Percentiles rank a stretch among this genome's conserved stretches.
phyloP scores from a whole-genome alignment of 2,888 invertebrate species.

The Apamea sordens region DNA sequence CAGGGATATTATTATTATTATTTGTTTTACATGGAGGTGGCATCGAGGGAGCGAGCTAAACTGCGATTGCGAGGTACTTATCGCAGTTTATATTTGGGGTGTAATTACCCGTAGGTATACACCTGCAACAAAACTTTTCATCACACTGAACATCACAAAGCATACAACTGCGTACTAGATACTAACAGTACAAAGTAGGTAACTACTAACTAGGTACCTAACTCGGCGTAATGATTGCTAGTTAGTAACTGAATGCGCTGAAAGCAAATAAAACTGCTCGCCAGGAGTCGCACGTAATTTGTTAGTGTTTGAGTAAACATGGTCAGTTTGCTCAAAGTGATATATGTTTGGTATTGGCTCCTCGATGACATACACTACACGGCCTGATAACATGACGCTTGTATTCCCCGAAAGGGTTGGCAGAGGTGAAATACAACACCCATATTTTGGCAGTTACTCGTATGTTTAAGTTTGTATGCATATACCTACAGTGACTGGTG shows the following conservation, averaged over 20 bases:
- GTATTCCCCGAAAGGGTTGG: neutral
- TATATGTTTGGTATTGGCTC: slow-evolving; percentile 30
- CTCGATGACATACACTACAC: neutral
- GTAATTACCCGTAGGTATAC: no score
- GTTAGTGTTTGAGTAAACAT: slow-evolving; percentile 39
- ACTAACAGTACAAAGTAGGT: neutral
- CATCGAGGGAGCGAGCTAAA: no score
- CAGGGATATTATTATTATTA: no score
- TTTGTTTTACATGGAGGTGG: no score
- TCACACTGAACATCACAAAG: no score
- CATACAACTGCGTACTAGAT: no score
- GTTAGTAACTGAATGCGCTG: slow-evolving; percentile 24
- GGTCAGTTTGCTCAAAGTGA: slow-evolving; percentile 26
- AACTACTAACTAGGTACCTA: neutral
- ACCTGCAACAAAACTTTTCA: no score
- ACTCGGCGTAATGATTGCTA: slow-evolving; percentile 11
- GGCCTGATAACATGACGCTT: neutral
- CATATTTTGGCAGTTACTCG: no score
- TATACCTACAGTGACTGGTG: no score
- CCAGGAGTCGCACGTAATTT: slow-evolving; percentile 40
- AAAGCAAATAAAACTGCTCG: slow-evolving; percentile 40
- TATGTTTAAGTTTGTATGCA: neutral
- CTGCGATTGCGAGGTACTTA: no score
- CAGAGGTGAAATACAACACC: neutral
- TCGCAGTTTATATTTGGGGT: no score